Evolutionary conservation across 2,113 vertebrate species (phyloP).

Genomic region (Gnathonemus echidnorhynchus): DNA sequence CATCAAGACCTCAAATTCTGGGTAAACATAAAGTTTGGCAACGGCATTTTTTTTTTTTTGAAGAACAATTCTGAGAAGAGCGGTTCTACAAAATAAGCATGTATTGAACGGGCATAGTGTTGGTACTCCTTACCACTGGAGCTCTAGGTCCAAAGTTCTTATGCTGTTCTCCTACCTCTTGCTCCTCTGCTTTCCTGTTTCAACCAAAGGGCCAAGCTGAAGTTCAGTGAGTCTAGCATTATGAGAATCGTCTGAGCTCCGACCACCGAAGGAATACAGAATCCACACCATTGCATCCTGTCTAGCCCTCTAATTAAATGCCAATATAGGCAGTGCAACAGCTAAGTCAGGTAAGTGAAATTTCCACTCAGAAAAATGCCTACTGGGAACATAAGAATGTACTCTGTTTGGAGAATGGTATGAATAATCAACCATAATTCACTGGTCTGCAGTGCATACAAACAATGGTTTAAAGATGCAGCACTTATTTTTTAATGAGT

Average conservation of each 20-base stretch:
- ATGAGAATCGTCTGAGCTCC: neutral
- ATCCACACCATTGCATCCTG: neutral
- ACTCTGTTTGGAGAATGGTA: neutral
- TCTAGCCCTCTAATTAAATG: neutral
- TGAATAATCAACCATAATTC: neutral
- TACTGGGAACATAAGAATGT: neutral
- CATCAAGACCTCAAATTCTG: neutral
- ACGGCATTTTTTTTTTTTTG: neutral
- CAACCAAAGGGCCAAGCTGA: neutral
- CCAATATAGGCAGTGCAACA: neutral
- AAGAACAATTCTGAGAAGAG: neutral
- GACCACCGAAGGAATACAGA: neutral
- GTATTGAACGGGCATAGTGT: neutral
- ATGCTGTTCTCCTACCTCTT: neutral
- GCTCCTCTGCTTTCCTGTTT: neutral
- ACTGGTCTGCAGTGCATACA: neutral
- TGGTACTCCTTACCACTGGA: neutral
- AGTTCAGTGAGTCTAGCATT: neutral
- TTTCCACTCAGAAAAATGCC: neutral
- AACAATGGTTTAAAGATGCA: neutral
- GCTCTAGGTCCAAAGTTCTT: neutral
- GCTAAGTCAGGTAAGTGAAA: constrained; percentile 1
- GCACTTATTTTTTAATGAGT: neutral
- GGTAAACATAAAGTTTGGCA: neutral
- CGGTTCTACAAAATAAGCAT: neutral